Base-by-base conservation (phyloP, 2,888 invertebrate species). In the Drosophila sordidapex region DNA sequence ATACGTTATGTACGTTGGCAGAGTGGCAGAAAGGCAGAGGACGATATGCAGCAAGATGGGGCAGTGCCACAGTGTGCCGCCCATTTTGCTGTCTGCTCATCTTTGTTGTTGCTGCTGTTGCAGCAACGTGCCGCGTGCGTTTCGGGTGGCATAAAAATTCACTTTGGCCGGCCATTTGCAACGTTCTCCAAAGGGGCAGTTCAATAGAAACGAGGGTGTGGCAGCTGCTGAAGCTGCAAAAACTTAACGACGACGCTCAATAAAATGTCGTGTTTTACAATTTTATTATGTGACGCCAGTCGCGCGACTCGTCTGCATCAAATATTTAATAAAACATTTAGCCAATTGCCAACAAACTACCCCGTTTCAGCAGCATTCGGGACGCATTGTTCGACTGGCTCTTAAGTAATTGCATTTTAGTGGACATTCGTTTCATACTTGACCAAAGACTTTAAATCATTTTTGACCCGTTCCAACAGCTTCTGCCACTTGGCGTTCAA, bases 241-340 rank as follows among this genome's bases (percentile, higher is more conserved):
- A 54, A 56, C 31, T 73, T 56, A 27, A 48, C 46, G 35, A 38
- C 69, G 49, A 31, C n/a, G 59, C 73, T 69, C 86, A 87, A 90
- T 90, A 90, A 91, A 91, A 87, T 82, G 82, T 83, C 77, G 80
- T 90, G 85, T 91, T 76, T 90, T 91, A 90, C 91, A 90, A 91
- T 91, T 90, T 91, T 91, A 91, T 90, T 90, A 89, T 84, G 85
- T 85, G 89, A 70, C 72, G 90, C 80, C 71, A 63, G 86, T 68
- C 74, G 75, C 80, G 56, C 59, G 72, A 62, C 59, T 63, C 65
- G 65, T n/a, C 61, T 35, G 40, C 74, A 87, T 84, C 65, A 84
- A 85, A 82, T 87, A 85, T 85, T 85, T 77, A 87, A 79, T 70
- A 71, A 72, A 75, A 78, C 63, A 68, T 79, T 81, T 67, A 56